phyloP scores from a whole-genome alignment of 2,113 vertebrate species.

The Mormoops blainvillei region DNA sequence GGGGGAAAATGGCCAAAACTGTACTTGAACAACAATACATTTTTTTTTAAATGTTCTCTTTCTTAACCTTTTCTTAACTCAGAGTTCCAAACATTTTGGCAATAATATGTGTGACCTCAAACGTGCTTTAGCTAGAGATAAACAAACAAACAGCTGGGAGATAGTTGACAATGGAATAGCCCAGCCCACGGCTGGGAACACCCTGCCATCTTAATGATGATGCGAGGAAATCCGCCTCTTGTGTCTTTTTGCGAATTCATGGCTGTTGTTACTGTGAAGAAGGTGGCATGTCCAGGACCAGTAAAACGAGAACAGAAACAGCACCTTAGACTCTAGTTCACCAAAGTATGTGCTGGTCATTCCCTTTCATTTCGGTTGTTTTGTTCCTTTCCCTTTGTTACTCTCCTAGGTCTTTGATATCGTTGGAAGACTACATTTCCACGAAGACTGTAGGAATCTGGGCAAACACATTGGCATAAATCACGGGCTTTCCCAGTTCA shows the following conservation, averaged over 20 bases:
- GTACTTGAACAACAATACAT: no score
- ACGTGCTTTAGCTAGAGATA: background rate
- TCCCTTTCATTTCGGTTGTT: background rate
- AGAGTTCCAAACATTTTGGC: conserved; percentile 15
- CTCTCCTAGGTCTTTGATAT: background rate
- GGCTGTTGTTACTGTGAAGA: background rate
- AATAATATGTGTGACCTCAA: background rate
- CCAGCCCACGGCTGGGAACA: background rate
- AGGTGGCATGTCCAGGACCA: background rate
- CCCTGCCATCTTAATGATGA: background rate
- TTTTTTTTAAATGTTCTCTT: conserved; percentile 8
- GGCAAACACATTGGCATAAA: background rate
- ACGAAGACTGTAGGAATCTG: background rate
- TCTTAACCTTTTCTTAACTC: background rate
- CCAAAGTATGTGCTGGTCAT: background rate
- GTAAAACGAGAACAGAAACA: background rate
- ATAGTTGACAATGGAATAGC: background rate
- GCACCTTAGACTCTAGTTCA: background rate
- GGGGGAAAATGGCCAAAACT: no score
- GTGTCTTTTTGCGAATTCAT: background rate
- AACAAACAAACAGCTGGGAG: background rate
- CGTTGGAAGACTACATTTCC: background rate
- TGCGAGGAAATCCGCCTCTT: background rate
- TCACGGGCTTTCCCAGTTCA: background rate
- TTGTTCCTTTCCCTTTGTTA: background rate